Evolutionary conservation across 2,113 vertebrate genomes (phyloP).

Genomic region (Nothoprocta perdicaria): DNA sequence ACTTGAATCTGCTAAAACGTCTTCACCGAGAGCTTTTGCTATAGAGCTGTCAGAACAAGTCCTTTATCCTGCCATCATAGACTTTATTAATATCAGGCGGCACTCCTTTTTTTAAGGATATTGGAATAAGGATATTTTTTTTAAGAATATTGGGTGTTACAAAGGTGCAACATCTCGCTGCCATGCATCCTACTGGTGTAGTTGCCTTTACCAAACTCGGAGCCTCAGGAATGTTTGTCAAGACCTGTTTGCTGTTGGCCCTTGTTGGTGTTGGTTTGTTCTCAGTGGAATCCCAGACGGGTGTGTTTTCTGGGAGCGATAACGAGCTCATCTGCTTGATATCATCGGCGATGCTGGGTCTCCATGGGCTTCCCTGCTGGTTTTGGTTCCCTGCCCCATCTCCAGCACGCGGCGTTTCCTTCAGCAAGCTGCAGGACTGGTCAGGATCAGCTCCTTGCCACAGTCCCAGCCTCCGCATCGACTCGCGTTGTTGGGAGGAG

Average conservation of each 20-base stretch:
- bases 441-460: background rate
- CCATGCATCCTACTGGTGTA: fast-evolving
- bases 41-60: fast-evolving
- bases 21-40: background rate
- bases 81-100: background rate
- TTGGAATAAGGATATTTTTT: too few species aligned
- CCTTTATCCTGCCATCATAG: background rate
- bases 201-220: background rate
- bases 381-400: background rate
- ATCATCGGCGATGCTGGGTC: background rate
- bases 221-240: background rate
- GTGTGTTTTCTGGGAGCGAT: background rate
- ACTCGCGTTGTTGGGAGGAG: background rate
- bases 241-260: background rate
- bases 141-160: fast-evolving
- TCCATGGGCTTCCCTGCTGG: background rate
- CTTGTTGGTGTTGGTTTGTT: background rate
- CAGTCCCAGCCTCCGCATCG: background rate
- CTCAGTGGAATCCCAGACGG: background rate
- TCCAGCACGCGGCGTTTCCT: background rate
- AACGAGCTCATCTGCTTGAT: background rate
- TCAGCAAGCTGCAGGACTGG: background rate
- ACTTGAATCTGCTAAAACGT: background rate
- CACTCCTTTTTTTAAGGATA: background rate
- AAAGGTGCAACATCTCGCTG: fast-evolving